Percentiles rank a stretch among this genome's conserved stretches.
These are phyloP conservation scores for Sphaeridia pumilis DNA, from an alignment of 2,888 invertebrate species.

Conservation along the genomic window DNA sequence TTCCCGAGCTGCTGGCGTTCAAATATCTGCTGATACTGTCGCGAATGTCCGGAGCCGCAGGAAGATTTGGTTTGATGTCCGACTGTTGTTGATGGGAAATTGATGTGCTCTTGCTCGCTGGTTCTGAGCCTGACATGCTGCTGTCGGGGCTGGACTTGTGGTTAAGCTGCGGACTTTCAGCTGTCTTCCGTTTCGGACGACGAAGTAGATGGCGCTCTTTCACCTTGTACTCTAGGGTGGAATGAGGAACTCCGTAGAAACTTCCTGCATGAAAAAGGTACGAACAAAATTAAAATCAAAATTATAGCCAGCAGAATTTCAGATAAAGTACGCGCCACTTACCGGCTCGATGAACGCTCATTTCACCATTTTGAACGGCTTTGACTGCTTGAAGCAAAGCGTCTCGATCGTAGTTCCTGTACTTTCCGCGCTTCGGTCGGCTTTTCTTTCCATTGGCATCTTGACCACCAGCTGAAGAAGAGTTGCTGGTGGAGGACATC, in stretches of 20 bases:
- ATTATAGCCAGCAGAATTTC: too few species aligned
- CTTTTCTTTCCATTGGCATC: conserved; percentile 58
- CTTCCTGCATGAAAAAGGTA: conserved; percentile 55
- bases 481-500: conserved; percentile 6
- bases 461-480: background rate
- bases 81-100: background rate
- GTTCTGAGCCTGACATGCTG: conserved; percentile 25
- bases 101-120: background rate
- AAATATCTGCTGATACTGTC: conserved; percentile 29
- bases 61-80: conserved; percentile 16
- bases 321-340: too few species aligned
- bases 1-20: conserved; percentile 7
- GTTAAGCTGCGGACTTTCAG: conserved; percentile 20
- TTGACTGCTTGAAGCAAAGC: conserved; percentile 93
- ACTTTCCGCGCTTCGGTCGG: conserved; percentile 92
- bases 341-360: conserved; percentile 94
- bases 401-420: conserved; percentile 93
- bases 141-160: conserved; percentile 33
- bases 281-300: background rate
- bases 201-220: conserved; percentile 87
- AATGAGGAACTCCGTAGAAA: conserved; percentile 97
- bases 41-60: conserved; percentile 24
- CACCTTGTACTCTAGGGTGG: conserved; percentile 96
- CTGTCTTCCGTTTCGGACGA: conserved; percentile 64
- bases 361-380: conserved; percentile 94